These are phyloP conservation scores for Ataeniobius toweri DNA, from an alignment of 2,797 vertebrate genomes.

Conservation along the genomic window DNA sequence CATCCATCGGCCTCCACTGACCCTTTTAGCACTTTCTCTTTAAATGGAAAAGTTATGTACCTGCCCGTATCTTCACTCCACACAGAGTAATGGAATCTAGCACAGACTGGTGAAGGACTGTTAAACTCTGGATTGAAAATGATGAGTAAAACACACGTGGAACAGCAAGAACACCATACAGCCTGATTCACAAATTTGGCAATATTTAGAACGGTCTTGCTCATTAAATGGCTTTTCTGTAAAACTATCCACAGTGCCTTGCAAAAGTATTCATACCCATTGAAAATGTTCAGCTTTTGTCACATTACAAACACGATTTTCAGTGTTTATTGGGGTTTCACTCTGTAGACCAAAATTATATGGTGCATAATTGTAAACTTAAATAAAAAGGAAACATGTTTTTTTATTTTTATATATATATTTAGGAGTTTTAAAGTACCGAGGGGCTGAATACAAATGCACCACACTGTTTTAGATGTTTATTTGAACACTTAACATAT, in stretches of 20 bases:
- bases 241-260: neutral
- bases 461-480: neutral
- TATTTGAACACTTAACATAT: neutral
- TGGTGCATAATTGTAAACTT: neutral
- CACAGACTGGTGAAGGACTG: slow-evolving; percentile 45
- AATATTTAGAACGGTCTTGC: neutral
- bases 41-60: slow-evolving; percentile 62
- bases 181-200: slow-evolving; percentile 46
- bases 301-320: too few relatives aligned
- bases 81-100: slow-evolving; percentile 55
- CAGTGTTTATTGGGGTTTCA: neutral
- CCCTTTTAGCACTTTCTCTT: slow-evolving; percentile 49
- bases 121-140: slow-evolving; percentile 61
- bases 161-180: slow-evolving; percentile 55
- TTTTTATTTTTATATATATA: neutral
- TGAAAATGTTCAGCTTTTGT: neutral
- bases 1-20: slow-evolving; percentile 41
- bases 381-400: neutral
- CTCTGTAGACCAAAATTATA: neutral
- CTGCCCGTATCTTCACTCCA: slow-evolving; percentile 48
- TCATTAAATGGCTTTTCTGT: neutral
- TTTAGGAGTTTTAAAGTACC: neutral
- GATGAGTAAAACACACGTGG: slow-evolving; percentile 57
- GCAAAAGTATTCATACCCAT: neutral
- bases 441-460: too few relatives aligned